A percentile compares a stretch with the other conserved stretches of the same genome.
Conservation (phyloP, 2,888 invertebrate species). For the Tuberolachnus salignus region DNA sequence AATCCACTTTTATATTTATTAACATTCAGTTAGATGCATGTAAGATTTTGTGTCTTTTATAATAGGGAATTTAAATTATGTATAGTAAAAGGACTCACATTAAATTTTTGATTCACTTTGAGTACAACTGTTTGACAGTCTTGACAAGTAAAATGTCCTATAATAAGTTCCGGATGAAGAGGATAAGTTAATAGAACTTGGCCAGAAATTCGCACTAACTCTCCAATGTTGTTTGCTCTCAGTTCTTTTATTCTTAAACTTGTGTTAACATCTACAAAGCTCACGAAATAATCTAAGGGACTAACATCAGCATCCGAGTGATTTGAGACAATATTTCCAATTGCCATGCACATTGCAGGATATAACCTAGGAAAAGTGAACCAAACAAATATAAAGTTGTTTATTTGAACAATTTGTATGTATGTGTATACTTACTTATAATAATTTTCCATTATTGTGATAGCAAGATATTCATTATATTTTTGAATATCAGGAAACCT, state of each 20-base stretch:
- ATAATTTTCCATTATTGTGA: constrained; percentile 93
- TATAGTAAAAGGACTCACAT: constrained; percentile 67
- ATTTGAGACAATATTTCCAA: constrained; percentile 87
- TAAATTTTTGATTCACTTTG: constrained; percentile 97
- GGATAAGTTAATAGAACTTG: constrained; percentile 98
- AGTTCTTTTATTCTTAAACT: constrained; percentile 90
- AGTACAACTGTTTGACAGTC: constrained; percentile 94
- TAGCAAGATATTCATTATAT: constrained; percentile 90
- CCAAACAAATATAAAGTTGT: neutral
- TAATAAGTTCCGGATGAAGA: constrained; percentile 94
- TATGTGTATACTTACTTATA: constrained; percentile 70
- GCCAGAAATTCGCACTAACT: constrained; percentile 89
- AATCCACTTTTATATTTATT: too few species aligned
- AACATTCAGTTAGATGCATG: too few species aligned
- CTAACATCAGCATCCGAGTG: constrained; percentile 72
- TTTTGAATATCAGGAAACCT: constrained; percentile 93
- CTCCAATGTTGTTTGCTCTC: constrained; percentile 91
- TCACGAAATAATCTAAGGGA: constrained; percentile 87
- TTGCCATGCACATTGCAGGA: constrained; percentile 91
- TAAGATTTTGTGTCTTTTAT: too few species aligned
- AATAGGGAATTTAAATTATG: neutral
- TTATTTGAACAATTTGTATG: neutral
- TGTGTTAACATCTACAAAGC: constrained; percentile 90
- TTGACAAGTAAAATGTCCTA: constrained; percentile 88
- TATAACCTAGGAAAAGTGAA: constrained; percentile 71